Evolutionary conservation across 2,797 vertebrate species (phyloP).

Genomic region (Halcyon chelicuti): DNA sequence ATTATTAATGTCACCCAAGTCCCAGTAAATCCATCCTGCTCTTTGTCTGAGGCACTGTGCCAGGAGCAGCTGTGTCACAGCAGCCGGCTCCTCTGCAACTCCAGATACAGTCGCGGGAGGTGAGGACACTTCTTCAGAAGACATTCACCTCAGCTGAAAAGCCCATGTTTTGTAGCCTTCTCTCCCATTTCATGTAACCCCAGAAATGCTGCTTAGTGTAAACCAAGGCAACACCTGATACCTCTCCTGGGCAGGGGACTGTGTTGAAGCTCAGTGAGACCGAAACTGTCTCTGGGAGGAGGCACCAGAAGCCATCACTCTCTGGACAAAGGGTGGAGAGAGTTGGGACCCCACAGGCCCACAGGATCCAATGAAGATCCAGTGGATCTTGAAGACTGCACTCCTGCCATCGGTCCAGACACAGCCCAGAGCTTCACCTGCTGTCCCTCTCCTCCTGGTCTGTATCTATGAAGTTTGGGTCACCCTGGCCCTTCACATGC

Average conservation of each 20-base stretch:
- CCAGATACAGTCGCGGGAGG: not conserved
- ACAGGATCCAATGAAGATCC: not conserved
- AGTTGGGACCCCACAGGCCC: not conserved
- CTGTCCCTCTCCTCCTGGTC: not conserved
- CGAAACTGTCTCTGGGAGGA: not conserved
- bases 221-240: fast-evolving
- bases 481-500: fast-evolving
- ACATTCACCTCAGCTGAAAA: not conserved
- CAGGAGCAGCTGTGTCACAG: conserved; percentile 13
- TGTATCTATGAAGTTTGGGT: not conserved
- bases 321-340: not conserved
- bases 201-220: not conserved
- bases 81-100: not conserved
- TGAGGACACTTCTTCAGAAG: not conserved
- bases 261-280: not conserved
- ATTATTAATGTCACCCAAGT: not conserved
- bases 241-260: not conserved
- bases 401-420: not conserved
- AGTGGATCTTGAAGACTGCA: not conserved
- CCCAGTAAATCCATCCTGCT: not conserved
- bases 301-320: not conserved
- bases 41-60: not conserved
- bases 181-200: not conserved
- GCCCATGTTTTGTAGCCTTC: not conserved
- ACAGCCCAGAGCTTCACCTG: not conserved